Conservation (phyloP, 2,888 invertebrate genomes). For the Hermaeophaga mercurialis region DNA sequence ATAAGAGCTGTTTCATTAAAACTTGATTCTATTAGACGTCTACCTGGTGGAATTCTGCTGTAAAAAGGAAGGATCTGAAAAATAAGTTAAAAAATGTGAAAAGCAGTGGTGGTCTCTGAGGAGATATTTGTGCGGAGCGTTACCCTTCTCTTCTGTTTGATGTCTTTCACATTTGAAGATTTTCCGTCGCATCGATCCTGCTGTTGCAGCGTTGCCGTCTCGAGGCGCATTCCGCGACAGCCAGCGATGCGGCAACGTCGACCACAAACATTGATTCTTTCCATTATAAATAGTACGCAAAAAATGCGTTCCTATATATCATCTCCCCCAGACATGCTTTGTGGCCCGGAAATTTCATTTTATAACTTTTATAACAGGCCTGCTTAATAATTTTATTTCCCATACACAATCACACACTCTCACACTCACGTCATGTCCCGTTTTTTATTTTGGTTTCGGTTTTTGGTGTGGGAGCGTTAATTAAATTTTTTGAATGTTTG, state of each 20-base stretch:
- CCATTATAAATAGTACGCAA: slow-evolving; percentile 59
- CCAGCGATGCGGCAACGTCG: slow-evolving; percentile 38
- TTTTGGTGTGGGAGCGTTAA: slow-evolving; percentile 38
- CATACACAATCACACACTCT: slow-evolving; percentile 47
- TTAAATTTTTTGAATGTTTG: slow-evolving; percentile 48
- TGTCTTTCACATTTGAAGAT: not conserved
- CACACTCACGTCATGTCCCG: slow-evolving; percentile 20
- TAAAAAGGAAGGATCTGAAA: no score
- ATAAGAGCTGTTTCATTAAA: no score
- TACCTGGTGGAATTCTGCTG: no score
- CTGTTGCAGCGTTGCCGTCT: slow-evolving; percentile 47
- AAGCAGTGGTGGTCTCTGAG: no score
- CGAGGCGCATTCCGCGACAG: slow-evolving; percentile 48
- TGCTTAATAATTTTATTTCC: slow-evolving; percentile 55
- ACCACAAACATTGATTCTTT: slow-evolving; percentile 58
- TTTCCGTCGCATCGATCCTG: slow-evolving; percentile 48
- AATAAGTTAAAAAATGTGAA: no score
- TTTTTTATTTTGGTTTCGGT: slow-evolving; percentile 1
- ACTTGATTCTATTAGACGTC: no score
- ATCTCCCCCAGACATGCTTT: slow-evolving; percentile 56
- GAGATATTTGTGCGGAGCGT: not conserved
- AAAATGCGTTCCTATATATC: slow-evolving; percentile 60
- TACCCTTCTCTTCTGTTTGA: not conserved
- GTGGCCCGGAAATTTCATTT: slow-evolving; percentile 59
- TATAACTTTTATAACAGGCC: slow-evolving; percentile 58